These are phyloP conservation scores for Palythoa grandis DNA, from an alignment of 92 coral and sea anemone genomes.

Conservation along the genomic window DNA sequence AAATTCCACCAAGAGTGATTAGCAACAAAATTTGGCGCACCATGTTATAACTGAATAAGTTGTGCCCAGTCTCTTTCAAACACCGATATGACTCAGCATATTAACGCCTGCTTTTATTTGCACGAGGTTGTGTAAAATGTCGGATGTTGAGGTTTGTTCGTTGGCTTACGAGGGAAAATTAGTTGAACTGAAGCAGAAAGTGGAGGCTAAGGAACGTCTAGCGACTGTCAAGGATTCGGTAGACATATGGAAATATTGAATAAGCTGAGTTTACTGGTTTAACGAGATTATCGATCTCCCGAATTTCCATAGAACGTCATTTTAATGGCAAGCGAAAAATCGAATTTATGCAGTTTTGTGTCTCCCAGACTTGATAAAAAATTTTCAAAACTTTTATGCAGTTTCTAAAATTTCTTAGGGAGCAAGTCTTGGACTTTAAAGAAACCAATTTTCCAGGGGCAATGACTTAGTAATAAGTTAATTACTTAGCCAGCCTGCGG, in stretches of 20 bases:
- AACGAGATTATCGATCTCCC: neutral
- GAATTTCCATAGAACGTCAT: too few relatives aligned
- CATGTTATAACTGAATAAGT: neutral
- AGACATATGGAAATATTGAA: neutral
- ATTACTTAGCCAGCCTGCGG: too few relatives aligned
- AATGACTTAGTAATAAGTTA: too few relatives aligned
- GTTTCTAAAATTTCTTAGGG: too few relatives aligned
- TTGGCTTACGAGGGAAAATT: slow-evolving; percentile 95
- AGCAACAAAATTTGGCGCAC: neutral
- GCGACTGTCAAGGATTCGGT: slow-evolving; percentile 85
- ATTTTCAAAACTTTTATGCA: too few relatives aligned
- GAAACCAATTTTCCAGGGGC: too few relatives aligned
- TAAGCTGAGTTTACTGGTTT: neutral
- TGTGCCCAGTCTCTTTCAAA: slow-evolving; percentile 29
- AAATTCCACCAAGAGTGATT: neutral
- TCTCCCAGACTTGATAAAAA: too few relatives aligned
- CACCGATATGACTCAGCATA: neutral
- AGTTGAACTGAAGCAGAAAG: slow-evolving; percentile 69
- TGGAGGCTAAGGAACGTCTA: slow-evolving; percentile 69
- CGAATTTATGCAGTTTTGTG: too few relatives aligned
- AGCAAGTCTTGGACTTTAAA: too few relatives aligned
- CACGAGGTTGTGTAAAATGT: slow-evolving; percentile 56
- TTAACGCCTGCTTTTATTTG: slow-evolving; percentile 26
- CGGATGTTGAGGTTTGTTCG: slow-evolving; percentile 84
- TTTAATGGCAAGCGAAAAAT: too few relatives aligned